These are phyloP conservation scores for Gambusia affinis DNA, from an alignment of 2,113 vertebrate species.

Conservation along the genomic window DNA sequence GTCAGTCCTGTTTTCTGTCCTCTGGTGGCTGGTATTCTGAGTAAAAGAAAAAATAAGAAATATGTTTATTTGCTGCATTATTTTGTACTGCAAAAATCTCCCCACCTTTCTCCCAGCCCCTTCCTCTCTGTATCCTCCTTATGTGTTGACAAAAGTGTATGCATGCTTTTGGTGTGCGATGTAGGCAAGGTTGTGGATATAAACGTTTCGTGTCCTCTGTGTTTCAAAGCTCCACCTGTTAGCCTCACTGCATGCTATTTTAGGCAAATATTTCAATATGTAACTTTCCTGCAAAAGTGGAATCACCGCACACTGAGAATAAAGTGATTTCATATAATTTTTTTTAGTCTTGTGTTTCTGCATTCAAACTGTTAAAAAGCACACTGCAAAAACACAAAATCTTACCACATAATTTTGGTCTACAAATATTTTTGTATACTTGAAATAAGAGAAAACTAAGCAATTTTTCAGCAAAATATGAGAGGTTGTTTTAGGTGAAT, in stretches of 20 bases:
- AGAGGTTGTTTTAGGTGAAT: too few species aligned
- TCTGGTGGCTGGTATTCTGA: constrained; percentile 77
- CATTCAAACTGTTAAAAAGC: constrained; percentile 35
- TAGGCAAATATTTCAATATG: constrained; percentile 81
- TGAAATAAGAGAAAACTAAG: too few species aligned
- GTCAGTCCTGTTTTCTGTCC: constrained; percentile 77
- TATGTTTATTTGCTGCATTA: constrained; percentile 76
- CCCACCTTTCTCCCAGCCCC: constrained; percentile 43
- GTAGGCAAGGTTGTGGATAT: constrained; percentile 80
- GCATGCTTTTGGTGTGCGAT: constrained; percentile 82
- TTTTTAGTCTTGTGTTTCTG: constrained; percentile 77
- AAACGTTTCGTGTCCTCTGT: constrained; percentile 81
- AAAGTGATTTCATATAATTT: constrained; percentile 86
- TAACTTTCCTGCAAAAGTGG: constrained; percentile 88
- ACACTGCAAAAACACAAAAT: too few species aligned
- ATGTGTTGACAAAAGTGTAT: constrained; percentile 77
- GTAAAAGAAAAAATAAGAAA: constrained; percentile 61
- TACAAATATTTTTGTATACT: too few species aligned
- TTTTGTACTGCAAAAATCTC: constrained; percentile 74
- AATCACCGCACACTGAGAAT: constrained; percentile 88
- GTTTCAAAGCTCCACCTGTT: constrained; percentile 82
- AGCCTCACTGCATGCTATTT: constrained; percentile 90
- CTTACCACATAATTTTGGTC: too few species aligned
- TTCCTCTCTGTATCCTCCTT: constrained; percentile 56
- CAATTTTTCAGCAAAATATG: too few species aligned